Base-by-base conservation (phyloP, 2,888 invertebrate species). In the Trichacis sp. region DNA sequence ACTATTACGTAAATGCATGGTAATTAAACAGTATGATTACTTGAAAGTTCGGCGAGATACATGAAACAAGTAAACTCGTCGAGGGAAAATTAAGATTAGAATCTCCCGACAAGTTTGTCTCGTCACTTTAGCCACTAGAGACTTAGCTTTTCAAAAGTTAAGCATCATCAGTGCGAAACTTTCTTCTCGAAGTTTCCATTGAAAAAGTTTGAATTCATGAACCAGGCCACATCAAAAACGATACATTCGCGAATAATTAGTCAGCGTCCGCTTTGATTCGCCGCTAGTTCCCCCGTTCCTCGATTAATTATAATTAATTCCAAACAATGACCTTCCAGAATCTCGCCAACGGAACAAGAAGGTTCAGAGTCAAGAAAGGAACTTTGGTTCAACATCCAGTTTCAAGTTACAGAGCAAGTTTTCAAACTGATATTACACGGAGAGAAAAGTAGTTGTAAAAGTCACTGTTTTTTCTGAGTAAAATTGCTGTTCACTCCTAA, bases 21-120 rank as follows among this genome's bases (percentile, higher is more conserved):
- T n/a, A 33, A 33, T 33, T 6, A 33, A 33, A 33, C 9, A n/a
- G 33, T 11, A 33, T 33, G n/a, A 33, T 33, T 33, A 33, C 33
- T n/a, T 2, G 8, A 33, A 33, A 33, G 33, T 33, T 33, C 9
- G 33, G 33, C n/a, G 9, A n/a, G 40, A 40, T 40, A 40, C 40
- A 12, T 9, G 40, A 40, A 40, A 40, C 40, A 40, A 40, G 40
- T 9, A 40, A 40, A 40, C 40, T 40, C 40, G 15, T 40, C 15
- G 8, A 15, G 40, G 12, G 14, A 40, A 15, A 40, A 40, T 33
- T 33, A 33, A 11, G 33, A 33, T 33, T 33, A 33, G 33, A n/a
- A 33, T 33, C 33, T 33, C 33, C 33, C n/a, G 9, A 33, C 33
- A 33, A 33, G 11, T 33, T 33, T 33, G 33, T 33, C 33, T 33